Evolutionary conservation across 2,888 invertebrate genomes (phyloP), one percentile per base, ranked within the genome.

Genomic region (Amblyjoppa fuscipennis): DNA sequence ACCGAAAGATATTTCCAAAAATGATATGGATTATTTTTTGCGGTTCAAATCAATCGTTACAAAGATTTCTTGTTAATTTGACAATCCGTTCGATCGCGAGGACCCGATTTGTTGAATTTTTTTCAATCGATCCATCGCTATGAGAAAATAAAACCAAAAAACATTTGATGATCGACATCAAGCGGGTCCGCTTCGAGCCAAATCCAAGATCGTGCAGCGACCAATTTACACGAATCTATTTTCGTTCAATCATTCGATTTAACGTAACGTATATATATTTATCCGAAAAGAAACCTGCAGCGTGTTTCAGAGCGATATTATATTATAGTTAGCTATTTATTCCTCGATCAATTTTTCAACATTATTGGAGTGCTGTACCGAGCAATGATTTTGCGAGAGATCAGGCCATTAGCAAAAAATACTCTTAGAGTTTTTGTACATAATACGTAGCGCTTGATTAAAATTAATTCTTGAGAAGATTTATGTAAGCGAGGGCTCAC

Each of bases 181-280:
- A 74, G 16, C 64, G 64, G 45, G 31, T 59, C 76, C 70, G 85
- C 81, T 87, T 86, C 81, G 76, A 87, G 91, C 89, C 89, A 88
- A 87, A 89, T 87, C 87, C 86, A 88, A 81, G 61, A 89, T 88
- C 87, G 85, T 89, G 90, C 84, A 85, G 88, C 87, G 91, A 91
- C 91, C 91, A 91, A 91, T 91, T 91, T 90, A 91, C 91, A 90
- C 87, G 41, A 70, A 49, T 56, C 34, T 53, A 51, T 81, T 77
- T 86, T 86, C 83, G 34, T 78, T 71, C 68, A 6, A 59, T 64
- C 69, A 51, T 20, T 28, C 66, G 51, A 53, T 69, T 79, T 53
- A 61, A 61, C 13, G 61, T 61, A 61, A 56, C 59, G 28, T 16
- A 66, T 64, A 25, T 45, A 56, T 56, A 56, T 56, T 51, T 71